These are phyloP conservation scores for Myodes glareolus DNA, from an alignment of 2,113 vertebrate genomes.

Conservation along the genomic window DNA sequence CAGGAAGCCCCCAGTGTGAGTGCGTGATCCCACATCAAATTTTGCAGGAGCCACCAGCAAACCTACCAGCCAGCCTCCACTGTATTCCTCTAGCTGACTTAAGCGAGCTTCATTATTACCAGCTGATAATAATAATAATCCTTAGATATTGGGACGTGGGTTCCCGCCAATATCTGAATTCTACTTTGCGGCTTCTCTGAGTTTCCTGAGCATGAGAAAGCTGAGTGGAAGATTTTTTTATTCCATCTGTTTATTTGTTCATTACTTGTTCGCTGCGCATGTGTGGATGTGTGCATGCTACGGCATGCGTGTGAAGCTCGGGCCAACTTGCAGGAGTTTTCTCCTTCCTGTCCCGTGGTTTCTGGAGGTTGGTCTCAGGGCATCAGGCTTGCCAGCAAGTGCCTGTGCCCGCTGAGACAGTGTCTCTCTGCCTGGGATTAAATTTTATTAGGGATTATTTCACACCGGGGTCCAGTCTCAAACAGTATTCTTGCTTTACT, in stretches of 20 bases:
- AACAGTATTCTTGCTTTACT: background rate
- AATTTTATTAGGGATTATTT: conserved; percentile 38
- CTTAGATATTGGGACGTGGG: background rate
- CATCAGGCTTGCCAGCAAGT: background rate
- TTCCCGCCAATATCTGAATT: conserved; percentile 8
- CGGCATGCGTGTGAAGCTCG: background rate
- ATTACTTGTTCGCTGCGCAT: background rate
- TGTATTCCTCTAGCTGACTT: background rate
- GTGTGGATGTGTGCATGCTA: background rate
- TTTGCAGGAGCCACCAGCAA: background rate
- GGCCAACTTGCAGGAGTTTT: background rate
- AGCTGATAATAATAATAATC: background rate
- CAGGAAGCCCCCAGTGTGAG: background rate
- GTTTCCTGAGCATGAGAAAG: background rate
- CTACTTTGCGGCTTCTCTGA: background rate
- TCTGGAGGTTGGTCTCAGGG: background rate
- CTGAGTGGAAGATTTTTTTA: background rate
- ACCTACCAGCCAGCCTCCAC: background rate
- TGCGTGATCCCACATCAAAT: background rate
- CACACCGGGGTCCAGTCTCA: background rate
- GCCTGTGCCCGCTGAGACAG: background rate
- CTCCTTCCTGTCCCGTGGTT: no score
- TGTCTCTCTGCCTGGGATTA: background rate
- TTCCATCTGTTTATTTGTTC: background rate
- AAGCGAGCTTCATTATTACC: background rate